Base-by-base conservation (phyloP, 37 sponge, comb jelly and placozoan genomes). In the Beroe ovata region DNA sequence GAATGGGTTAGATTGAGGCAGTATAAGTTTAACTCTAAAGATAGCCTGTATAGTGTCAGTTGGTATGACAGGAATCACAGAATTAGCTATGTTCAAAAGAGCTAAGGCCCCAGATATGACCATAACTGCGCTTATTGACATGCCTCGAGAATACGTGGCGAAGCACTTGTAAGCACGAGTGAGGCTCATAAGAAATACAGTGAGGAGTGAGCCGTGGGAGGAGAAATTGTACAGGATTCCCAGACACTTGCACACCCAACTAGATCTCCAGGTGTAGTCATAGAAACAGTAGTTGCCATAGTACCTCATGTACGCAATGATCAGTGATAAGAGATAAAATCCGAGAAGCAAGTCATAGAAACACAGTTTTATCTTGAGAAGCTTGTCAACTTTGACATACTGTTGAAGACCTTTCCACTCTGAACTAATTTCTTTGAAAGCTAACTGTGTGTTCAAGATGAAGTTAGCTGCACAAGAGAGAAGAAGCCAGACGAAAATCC, bases 251-350 rank as follows among this genome's bases (percentile, higher is more conserved):
- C n/a, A n/a, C n/a, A n/a, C n/a, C n/a, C n/a, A n/a, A n/a, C n/a
- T n/a, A n/a, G n/a, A n/a, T n/a, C n/a, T n/a, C n/a, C n/a, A n/a
- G n/a, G n/a, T n/a, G n/a, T n/a, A n/a, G n/a, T n/a, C n/a, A n/a
- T n/a, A 38, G 16, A 8, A 38, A 71, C 71, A 71, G 38, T 71
- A 71, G 38, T 30, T 36, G 71, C 71, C 71, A n/a, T n/a, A n/a
- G n/a, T n/a, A n/a, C n/a, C n/a, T n/a, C n/a, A n/a, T n/a, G n/a
- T n/a, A n/a, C n/a, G 38, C 71, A 21, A 30, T 4, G 4, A 71
- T 28, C 8, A 71, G 18, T 35, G 19, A 20, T 6, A 21, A 32
- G 38, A 28, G 21, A 20, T 71, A 71, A 6, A 71, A 28, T 8
- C 71, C 71, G 38, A 71, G 29, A 30, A 2, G 16, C 4, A 11